Evolutionary conservation across 2,888 invertebrate species (phyloP).

Genomic region (Piscicola geometra): DNA sequence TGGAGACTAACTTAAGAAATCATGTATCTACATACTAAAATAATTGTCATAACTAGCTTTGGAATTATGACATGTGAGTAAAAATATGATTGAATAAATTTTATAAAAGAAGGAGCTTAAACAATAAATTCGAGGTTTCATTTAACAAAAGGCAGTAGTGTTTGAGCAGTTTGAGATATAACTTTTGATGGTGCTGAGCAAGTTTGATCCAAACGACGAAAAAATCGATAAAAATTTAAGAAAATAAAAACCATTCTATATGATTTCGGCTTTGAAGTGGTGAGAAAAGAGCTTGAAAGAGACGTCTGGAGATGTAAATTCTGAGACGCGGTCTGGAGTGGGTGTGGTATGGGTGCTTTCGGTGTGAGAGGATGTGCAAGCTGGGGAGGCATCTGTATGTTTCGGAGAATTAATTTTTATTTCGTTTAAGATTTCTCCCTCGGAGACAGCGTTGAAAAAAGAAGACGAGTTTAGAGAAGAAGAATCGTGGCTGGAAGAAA

Average conservation of each 20-base stretch:
- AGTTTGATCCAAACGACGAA: no score
- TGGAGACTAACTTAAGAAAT: no score
- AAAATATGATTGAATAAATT: no score
- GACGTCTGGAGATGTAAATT: constrained; percentile 7
- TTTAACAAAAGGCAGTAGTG: no score
- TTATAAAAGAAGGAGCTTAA: no score
- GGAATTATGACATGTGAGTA: no score
- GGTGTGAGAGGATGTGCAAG: neutral
- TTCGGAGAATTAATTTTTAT: neutral
- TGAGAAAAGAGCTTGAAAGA: constrained; percentile 32
- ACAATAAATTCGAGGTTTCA: no score
- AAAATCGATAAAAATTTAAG: neutral
- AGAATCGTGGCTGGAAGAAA: neutral
- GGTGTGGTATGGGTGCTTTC: neutral
- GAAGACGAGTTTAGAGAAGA: neutral
- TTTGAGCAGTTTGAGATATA: no score
- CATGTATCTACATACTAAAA: no score
- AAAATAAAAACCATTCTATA: constrained; percentile 22
- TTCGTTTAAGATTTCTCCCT: constrained; percentile 3
- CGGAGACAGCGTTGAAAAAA: constrained; percentile 24
- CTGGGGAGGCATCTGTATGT: no score
- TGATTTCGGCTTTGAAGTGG: constrained; percentile 38
- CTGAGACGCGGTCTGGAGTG: neutral
- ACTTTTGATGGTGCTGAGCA: no score
- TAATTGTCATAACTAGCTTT: no score